Evolutionary conservation across 1,140 invertebrate species (phyloP).

Genomic region (Yoshiicerus persimilis): DNA sequence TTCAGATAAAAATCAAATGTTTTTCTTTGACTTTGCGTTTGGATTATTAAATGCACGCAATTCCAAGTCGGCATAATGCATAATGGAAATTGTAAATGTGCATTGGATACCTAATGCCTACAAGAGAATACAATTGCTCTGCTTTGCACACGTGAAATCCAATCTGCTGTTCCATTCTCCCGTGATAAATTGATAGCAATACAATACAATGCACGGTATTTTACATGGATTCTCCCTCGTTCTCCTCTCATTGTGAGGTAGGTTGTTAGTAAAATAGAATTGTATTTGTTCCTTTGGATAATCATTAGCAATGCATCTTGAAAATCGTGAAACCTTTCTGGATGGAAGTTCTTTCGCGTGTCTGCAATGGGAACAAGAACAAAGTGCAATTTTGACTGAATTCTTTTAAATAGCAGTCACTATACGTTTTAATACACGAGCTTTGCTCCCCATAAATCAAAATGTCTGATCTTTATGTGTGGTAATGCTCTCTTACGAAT

Average conservation of each 20-base stretch:
- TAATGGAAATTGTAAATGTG: not conserved
- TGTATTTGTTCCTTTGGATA: not conserved
- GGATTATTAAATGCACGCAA: conserved; percentile 13
- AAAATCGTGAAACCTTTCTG: not conserved
- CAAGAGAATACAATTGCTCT: not conserved
- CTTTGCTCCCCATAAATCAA: not conserved
- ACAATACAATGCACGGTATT: not conserved
- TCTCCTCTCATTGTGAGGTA: not conserved
- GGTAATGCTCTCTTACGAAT: too few relatives aligned
- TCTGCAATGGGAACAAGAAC: not conserved
- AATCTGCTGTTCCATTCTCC: not conserved
- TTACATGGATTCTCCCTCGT: not conserved
- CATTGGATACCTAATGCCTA: not conserved
- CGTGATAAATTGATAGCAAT: not conserved
- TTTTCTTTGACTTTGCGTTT: not conserved
- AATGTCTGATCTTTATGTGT: not conserved
- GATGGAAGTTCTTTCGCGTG: not conserved
- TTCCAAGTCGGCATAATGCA: not conserved
- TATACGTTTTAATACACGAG: not conserved
- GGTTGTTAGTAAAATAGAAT: not conserved
- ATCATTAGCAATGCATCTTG: not conserved
- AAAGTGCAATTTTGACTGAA: not conserved
- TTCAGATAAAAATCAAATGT: not conserved
- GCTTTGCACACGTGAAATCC: not conserved
- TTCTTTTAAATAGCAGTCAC: not conserved